Evolutionary conservation across 2,113 vertebrate genomes (phyloP).

Genomic region (Syngnathus scovelli): DNA sequence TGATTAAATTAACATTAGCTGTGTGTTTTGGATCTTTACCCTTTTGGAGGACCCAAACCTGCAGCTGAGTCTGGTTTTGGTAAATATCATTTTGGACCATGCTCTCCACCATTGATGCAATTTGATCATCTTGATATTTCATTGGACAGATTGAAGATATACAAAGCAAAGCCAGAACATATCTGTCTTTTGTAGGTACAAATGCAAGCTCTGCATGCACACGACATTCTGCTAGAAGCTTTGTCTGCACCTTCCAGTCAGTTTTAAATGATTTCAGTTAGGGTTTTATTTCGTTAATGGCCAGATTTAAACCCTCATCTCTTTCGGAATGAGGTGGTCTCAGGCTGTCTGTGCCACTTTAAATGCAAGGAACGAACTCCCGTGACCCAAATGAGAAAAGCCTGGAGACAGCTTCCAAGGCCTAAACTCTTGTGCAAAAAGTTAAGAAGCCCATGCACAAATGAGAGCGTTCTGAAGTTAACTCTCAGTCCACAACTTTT

Average conservation of each 20-base stretch:
- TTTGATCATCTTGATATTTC: neutral
- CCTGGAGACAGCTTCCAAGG: neutral
- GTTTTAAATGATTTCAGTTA: neutral
- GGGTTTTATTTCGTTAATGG: neutral
- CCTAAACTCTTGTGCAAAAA: constrained; percentile 48
- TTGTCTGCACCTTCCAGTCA: neutral
- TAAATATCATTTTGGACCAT: too few relatives aligned
- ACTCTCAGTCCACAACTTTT: constrained; percentile 63
- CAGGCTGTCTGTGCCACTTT: neutral
- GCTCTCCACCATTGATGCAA: neutral
- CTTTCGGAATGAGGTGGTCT: neutral
- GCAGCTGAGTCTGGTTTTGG: too few relatives aligned
- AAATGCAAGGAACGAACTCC: neutral
- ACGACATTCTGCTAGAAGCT: neutral
- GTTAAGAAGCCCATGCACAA: constrained; percentile 46
- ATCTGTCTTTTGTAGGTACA: neutral
- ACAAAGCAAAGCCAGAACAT: neutral
- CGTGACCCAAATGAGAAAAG: constrained; percentile 1
- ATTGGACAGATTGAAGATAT: neutral
- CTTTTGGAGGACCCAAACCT: too few relatives aligned
- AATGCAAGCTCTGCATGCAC: neutral
- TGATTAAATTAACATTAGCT: too few relatives aligned
- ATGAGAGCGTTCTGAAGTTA: constrained; percentile 56
- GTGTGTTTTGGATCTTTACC: too few relatives aligned
- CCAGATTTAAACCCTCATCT: neutral